phyloP scores from a whole-genome alignment of 2,113 vertebrate species.

The Actinemys pallida region DNA sequence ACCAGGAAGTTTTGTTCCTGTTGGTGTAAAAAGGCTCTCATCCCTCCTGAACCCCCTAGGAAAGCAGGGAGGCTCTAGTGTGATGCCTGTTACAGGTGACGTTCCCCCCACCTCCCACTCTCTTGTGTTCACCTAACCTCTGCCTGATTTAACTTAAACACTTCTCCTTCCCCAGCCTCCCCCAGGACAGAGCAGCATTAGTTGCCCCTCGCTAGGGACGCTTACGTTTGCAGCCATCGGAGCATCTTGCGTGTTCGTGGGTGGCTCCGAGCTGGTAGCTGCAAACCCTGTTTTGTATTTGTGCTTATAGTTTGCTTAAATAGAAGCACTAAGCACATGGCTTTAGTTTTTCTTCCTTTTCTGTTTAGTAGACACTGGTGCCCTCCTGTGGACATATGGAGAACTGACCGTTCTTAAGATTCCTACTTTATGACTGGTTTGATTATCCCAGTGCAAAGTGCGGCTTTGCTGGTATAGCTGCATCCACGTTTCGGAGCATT shows the following conservation, averaged over 20 bases:
- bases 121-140: neutral
- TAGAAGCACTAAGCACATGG: neutral
- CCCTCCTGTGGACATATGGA: neutral
- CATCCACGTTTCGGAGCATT: neutral
- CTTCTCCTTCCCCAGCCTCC: neutral
- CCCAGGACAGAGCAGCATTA: neutral
- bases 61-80: neutral
- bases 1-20: neutral
- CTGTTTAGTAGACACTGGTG: neutral
- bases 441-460: neutral
- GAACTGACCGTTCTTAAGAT: neutral
- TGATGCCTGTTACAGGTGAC: neutral
- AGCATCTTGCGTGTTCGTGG: neutral
- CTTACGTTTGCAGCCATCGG: neutral
- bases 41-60: neutral
- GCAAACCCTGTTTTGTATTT: neutral
- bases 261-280: neutral
- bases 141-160: neutral
- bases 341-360: no score
- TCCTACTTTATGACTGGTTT: neutral
- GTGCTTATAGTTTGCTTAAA: neutral
- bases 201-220: neutral
- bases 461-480: neutral
- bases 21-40: neutral
- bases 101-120: neutral